phyloP scores from a whole-genome alignment of 2,888 invertebrate species.

The Harpagoxenus sublaevis region DNA sequence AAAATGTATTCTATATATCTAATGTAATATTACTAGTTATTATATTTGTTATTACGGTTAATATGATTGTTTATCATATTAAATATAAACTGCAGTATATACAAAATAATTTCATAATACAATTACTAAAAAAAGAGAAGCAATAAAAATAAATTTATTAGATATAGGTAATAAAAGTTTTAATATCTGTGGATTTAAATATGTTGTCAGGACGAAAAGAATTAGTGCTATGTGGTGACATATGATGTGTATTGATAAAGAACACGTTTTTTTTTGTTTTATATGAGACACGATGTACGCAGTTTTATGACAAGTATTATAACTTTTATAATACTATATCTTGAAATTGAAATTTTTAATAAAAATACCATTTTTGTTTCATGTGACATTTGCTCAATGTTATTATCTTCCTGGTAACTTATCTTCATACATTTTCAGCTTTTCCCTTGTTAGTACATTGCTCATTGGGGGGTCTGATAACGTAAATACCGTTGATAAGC shows the following conservation, averaged over 20 bases:
- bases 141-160: not conserved
- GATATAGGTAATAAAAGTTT: not conserved
- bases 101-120: not conserved
- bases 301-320: not conserved
- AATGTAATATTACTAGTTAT: not conserved
- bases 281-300: not conserved
- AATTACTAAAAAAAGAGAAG: not conserved
- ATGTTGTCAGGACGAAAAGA: not conserved
- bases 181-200: not conserved
- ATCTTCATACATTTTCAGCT: not conserved
- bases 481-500: constrained; percentile 30
- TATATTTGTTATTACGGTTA: not conserved
- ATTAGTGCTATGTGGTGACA: not conserved
- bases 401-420: constrained; percentile 13
- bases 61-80: not conserved
- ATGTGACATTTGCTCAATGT: not conserved
- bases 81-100: not conserved
- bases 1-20: not conserved
- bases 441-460: constrained; percentile 4
- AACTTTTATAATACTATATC: not conserved
- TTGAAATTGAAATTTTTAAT: not conserved
- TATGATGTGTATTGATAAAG: not conserved
- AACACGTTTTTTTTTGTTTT: not conserved
- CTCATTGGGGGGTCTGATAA: constrained; percentile 49
- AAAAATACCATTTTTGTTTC: not conserved